phyloP scores from a whole-genome alignment of 2,797 vertebrate species.

The Sebastes goodei region DNA sequence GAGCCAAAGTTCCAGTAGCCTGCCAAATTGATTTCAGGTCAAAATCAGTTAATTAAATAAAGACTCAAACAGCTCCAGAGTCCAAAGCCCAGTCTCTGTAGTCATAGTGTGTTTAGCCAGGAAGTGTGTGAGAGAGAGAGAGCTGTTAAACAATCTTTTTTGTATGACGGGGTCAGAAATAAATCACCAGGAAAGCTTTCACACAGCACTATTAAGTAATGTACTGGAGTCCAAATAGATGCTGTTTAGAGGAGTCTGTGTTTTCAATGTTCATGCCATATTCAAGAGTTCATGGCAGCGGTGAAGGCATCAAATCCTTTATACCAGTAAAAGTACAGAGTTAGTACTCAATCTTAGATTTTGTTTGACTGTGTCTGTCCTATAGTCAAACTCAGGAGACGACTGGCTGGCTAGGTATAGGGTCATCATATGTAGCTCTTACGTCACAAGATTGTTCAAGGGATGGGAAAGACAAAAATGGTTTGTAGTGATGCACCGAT shows the following conservation, averaged over 20 bases:
- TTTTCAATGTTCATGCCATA: not conserved
- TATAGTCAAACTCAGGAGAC: too few species aligned
- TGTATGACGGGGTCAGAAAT: conserved; percentile 6
- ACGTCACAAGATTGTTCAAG: not conserved
- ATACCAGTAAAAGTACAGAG: not conserved
- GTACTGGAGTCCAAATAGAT: not conserved
- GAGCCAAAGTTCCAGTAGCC: conserved; percentile 38
- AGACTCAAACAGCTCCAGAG: conserved; percentile 19
- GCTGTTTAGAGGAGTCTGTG: not conserved
- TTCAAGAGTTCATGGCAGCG: not conserved
- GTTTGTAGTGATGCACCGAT: too few species aligned
- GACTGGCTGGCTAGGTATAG: too few species aligned
- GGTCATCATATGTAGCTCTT: not conserved
- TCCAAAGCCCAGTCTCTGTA: conserved; percentile 14
- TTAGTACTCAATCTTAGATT: not conserved
- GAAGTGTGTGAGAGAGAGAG: not conserved
- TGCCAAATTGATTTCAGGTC: conserved; percentile 56
- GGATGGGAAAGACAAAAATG: not conserved
- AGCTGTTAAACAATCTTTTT: conserved; percentile 10
- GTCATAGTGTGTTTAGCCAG: conserved; percentile 20
- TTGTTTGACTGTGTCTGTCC: not conserved
- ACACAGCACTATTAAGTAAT: not conserved
- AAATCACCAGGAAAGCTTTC: not conserved
- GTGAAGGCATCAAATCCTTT: not conserved
- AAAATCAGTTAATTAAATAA: conserved; percentile 62